Evolutionary conservation across 2,797 vertebrate genomes (phyloP).

Genomic region (Pteropus rufus): DNA sequence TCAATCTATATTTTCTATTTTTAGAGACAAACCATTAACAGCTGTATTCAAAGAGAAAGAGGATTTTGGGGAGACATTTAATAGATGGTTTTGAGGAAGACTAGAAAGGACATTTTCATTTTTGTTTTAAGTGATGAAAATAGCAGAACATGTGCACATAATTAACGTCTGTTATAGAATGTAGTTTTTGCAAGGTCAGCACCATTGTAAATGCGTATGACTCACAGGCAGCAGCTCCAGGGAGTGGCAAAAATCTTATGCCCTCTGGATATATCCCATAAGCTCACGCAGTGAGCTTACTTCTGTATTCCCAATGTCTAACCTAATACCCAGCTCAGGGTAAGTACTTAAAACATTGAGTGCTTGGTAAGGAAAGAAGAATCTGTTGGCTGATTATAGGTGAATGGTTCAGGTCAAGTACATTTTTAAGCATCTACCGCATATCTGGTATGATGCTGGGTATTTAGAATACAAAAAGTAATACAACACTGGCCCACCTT

Average conservation of each 20-base stretch:
- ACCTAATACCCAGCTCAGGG: neutral
- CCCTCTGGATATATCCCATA: neutral
- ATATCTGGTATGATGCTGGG: neutral
- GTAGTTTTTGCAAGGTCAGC: neutral
- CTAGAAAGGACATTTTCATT: neutral
- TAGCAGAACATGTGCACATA: neutral
- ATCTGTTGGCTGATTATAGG: neutral
- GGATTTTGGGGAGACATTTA: neutral
- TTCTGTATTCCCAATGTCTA: neutral
- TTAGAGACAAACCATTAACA: slow-evolving; percentile 21
- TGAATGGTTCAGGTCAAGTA: neutral
- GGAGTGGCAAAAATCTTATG: neutral
- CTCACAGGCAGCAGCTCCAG: neutral
- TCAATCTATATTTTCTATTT: slow-evolving; percentile 4
- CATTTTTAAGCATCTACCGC: neutral
- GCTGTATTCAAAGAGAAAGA: slow-evolving; percentile 13
- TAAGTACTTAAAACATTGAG: neutral
- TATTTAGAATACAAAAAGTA: neutral
- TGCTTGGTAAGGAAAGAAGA: neutral
- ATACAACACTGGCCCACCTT: neutral
- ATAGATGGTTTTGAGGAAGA: slow-evolving; percentile 1
- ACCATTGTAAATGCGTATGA: neutral
- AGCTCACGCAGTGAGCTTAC: neutral
- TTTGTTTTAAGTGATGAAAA: neutral
- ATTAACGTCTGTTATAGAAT: neutral